Evolutionary conservation across 2,888 invertebrate species (phyloP).

Genomic region (Brachynemurus nebulosus): DNA sequence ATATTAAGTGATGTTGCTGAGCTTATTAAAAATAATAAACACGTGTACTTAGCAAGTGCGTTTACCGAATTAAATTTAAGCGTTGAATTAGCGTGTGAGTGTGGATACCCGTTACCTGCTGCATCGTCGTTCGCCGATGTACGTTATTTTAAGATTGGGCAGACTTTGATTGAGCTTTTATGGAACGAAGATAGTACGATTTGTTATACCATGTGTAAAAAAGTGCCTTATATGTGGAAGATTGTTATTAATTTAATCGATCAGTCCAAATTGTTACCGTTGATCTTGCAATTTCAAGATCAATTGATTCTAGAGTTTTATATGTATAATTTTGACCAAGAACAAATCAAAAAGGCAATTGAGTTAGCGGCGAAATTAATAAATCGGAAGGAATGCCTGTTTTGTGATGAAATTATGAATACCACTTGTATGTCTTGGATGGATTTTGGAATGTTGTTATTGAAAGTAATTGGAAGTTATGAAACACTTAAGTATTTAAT

Average conservation of each 20-base stretch:
- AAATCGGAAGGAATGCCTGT: constrained; percentile 41
- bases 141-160: constrained; percentile 41
- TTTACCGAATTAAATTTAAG: constrained; percentile 41
- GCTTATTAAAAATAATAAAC: too few species aligned
- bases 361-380: constrained; percentile 41
- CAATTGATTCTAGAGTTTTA: constrained; percentile 38
- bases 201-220: constrained; percentile 39
- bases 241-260: constrained; percentile 38
- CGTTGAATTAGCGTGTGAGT: constrained; percentile 37
- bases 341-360: constrained; percentile 43
- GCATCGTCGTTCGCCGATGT: constrained; percentile 31
- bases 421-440: constrained; percentile 44
- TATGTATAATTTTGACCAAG: constrained; percentile 38
- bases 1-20: too few species aligned
- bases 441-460: constrained; percentile 40
- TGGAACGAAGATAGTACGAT: constrained; percentile 32
- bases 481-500: constrained; percentile 41
- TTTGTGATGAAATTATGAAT: constrained; percentile 39
- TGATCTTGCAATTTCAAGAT: constrained; percentile 47
- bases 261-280: constrained; percentile 33
- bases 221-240: constrained; percentile 49
- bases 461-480: constrained; percentile 44
- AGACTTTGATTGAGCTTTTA: constrained; percentile 39
- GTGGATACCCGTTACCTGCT: constrained; percentile 44
- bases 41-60: constrained; percentile 41